Conservation (phyloP, 2,888 invertebrate species). For the Acleris cristana region DNA sequence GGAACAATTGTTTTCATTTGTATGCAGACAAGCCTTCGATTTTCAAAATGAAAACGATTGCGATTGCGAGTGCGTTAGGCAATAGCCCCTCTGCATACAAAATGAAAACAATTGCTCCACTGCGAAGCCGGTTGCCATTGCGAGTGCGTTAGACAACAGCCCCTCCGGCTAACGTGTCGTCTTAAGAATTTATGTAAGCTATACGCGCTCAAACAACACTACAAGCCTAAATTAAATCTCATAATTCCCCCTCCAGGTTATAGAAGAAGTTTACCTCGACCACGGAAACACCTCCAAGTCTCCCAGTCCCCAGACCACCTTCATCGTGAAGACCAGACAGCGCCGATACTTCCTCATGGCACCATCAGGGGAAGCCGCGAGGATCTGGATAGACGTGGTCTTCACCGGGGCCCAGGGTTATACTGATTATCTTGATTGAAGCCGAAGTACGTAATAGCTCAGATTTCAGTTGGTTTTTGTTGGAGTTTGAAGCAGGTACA, state of each 20-base stretch:
- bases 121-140: too few relatives aligned
- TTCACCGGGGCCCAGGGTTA: constrained; percentile 97
- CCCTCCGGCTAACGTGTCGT: too few relatives aligned
- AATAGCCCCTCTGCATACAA: too few relatives aligned
- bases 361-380: constrained; percentile 95
- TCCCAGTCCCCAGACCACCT: constrained; percentile 95
- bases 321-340: constrained; percentile 96
- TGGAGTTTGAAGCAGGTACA: not conserved
- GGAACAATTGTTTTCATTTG: too few relatives aligned
- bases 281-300: constrained; percentile 96
- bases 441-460: not conserved
- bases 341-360: constrained; percentile 96
- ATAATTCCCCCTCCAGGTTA: constrained; percentile 85
- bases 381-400: constrained; percentile 98
- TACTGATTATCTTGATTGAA: constrained; percentile 71
- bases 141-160: too few relatives aligned
- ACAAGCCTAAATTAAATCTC: too few relatives aligned
- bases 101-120: too few relatives aligned
- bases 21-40: too few relatives aligned
- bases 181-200: too few relatives aligned
- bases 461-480: not conserved
- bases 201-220: too few relatives aligned
- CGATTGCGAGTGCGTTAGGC: too few relatives aligned
- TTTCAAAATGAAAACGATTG: too few relatives aligned
- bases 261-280: constrained; percentile 98